Conservation (phyloP, 2,113 vertebrate genomes). For the Okapia johnstoni region DNA sequence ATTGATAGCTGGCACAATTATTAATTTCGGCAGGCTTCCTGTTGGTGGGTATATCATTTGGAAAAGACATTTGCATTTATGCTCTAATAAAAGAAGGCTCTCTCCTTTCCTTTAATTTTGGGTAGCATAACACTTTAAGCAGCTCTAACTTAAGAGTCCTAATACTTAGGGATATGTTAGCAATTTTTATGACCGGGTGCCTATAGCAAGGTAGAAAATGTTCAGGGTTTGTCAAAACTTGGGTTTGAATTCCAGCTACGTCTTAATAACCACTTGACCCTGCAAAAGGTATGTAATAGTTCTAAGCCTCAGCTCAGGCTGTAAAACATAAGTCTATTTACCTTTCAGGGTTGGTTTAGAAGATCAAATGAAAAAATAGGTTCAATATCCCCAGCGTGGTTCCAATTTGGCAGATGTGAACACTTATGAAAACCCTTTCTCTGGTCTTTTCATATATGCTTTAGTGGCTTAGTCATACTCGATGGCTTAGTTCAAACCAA, state of each 20-base stretch:
- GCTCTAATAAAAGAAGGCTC: conserved; percentile 52
- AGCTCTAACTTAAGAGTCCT: conserved; percentile 2
- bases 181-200: neutral
- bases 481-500: neutral
- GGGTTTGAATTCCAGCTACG: neutral
- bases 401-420: neutral
- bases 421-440: neutral
- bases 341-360: neutral
- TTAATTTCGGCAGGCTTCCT: conserved; percentile 55
- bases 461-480: neutral
- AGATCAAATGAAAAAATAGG: neutral
- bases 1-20: conserved; percentile 68
- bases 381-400: too few relatives aligned
- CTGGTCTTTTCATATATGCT: neutral
- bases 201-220: neutral
- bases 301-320: neutral
- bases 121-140: conserved; percentile 19
- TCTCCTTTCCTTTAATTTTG: conserved; percentile 33
- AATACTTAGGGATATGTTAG: neutral
- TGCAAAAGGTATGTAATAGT: neutral
- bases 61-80: conserved; percentile 59
- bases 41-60: conserved; percentile 54
- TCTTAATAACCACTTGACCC: neutral
- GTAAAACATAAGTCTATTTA: neutral
- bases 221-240: neutral